Evolutionary conservation across 2,113 vertebrate genomes (phyloP).

Genomic region (Apus apus): DNA sequence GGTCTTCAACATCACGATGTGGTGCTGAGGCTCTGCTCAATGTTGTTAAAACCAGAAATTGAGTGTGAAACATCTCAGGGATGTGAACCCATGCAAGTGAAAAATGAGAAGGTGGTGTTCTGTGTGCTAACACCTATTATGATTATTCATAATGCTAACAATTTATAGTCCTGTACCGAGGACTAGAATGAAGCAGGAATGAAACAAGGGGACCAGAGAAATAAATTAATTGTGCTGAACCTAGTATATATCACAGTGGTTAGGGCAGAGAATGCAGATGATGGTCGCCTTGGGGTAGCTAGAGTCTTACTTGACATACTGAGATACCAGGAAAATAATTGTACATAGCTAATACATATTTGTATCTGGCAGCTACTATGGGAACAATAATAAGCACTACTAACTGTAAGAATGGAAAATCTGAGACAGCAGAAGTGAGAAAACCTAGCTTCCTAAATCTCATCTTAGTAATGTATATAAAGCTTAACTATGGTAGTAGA

Average conservation of each 20-base stretch:
- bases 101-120: background rate
- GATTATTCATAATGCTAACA: background rate
- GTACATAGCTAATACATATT: background rate
- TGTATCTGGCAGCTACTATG: background rate
- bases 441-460: background rate
- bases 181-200: background rate
- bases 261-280: background rate
- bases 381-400: background rate
- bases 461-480: background rate
- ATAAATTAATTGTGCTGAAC: conserved; percentile 13
- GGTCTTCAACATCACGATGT: background rate
- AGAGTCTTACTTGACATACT: background rate
- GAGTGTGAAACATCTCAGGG: background rate
- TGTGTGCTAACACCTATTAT: background rate
- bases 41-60: background rate
- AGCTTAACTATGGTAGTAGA: background rate
- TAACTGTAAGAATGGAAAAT: background rate
- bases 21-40: background rate
- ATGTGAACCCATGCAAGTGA: background rate
- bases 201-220: conserved; percentile 2
- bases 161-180: background rate
- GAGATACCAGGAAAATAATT: background rate
- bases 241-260: background rate
- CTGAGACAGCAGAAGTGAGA: background rate
- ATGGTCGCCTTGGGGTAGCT: background rate